Conservation (phyloP, 2,888 invertebrate species). For the Axea sp. region DNA sequence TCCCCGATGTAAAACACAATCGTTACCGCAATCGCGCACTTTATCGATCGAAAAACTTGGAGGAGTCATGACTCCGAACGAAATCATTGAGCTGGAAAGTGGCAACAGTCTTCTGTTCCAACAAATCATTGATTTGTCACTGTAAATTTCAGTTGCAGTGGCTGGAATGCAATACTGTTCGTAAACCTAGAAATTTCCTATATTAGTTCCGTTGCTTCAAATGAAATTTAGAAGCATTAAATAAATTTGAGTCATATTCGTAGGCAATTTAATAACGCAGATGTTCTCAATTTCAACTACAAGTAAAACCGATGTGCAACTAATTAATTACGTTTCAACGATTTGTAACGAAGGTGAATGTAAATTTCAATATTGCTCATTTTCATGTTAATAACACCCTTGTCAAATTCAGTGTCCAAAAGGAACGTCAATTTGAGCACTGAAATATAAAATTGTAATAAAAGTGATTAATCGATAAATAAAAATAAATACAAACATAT, state of each 20-base stretch:
- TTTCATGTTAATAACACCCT: too few species aligned
- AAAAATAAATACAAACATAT: too few species aligned
- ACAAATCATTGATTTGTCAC: slow-evolving; percentile 55
- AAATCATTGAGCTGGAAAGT: slow-evolving; percentile 44
- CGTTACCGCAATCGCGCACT: not conserved
- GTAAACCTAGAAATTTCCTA: slow-evolving; percentile 15
- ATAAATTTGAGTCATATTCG: slow-evolving; percentile 21
- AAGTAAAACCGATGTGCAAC: slow-evolving; percentile 13
- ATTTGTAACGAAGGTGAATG: too few species aligned
- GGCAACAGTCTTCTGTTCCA: slow-evolving; percentile 39
- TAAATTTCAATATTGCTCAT: too few species aligned
- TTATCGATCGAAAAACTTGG: slow-evolving; percentile 50
- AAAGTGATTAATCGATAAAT: too few species aligned
- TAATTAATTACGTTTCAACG: not conserved
- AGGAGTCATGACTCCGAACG: slow-evolving; percentile 33
- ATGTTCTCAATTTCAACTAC: slow-evolving; percentile 19
- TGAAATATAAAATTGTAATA: too few species aligned
- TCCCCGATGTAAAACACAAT: not conserved
- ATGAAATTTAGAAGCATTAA: slow-evolving; percentile 33
- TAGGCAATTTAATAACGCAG: slow-evolving; percentile 17
- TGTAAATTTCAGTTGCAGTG: slow-evolving; percentile 48
- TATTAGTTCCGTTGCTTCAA: slow-evolving; percentile 26
- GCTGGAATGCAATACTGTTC: slow-evolving; percentile 35
- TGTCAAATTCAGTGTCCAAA: too few species aligned
- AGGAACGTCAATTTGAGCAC: too few species aligned